Conservation (phyloP, 2,113 vertebrate species). For the Phyllostomus discolor region DNA sequence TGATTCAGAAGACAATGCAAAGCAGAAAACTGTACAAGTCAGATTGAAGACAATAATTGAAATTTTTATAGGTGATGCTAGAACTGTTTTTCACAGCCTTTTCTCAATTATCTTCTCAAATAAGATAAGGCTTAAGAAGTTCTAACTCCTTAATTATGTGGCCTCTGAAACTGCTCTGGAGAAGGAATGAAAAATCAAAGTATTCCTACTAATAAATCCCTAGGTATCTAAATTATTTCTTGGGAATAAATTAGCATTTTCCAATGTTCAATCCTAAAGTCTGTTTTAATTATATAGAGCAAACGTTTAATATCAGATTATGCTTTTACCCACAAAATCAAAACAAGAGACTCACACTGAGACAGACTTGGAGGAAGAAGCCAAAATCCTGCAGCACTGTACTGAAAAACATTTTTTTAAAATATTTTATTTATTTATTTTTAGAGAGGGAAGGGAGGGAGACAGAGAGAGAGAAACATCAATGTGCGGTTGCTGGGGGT, state of each 20-base stretch:
- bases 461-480: too few species aligned
- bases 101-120: conserved; percentile 18
- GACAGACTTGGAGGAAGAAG: not conserved
- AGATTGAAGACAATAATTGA: not conserved
- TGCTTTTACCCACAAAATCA: not conserved
- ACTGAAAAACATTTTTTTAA: not conserved
- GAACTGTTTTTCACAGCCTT: not conserved
- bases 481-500: too few species aligned
- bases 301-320: conserved; percentile 12
- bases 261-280: not conserved
- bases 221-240: not conserved
- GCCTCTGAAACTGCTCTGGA: not conserved
- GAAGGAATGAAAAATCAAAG: conserved; percentile 14
- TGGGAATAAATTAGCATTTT: not conserved
- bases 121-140: not conserved
- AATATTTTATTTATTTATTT: too few species aligned
- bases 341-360: not conserved
- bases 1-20: conserved; percentile 34
- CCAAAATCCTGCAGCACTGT: not conserved
- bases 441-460: too few species aligned
- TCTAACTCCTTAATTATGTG: not conserved
- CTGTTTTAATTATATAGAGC: not conserved
- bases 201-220: not conserved
- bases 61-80: not conserved
- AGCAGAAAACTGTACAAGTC: not conserved